Percentiles rank a stretch among this genome's conserved stretches.
phyloP scores from a whole-genome alignment of 2,888 invertebrate genomes.

The Meta bourneti region DNA sequence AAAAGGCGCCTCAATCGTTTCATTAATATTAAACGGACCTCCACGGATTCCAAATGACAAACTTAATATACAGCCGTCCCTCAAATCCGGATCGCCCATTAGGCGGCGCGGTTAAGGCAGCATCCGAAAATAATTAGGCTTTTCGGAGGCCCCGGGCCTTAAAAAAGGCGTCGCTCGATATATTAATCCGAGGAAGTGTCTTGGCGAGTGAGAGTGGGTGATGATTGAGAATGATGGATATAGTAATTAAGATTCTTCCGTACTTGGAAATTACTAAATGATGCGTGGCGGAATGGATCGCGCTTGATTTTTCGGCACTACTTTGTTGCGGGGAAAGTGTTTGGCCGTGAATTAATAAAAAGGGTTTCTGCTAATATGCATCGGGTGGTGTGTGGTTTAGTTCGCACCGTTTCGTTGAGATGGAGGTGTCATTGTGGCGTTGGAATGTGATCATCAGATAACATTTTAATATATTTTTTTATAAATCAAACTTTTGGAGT shows the following conservation, averaged over 20 bases:
- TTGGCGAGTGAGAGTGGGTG: not conserved
- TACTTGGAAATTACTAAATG: slow-evolving; percentile 41
- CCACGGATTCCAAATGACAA: slow-evolving; percentile 2
- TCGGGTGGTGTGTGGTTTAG: too few species aligned
- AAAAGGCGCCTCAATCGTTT: not conserved
- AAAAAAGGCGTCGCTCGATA: not conserved
- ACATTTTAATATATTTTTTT: too few species aligned
- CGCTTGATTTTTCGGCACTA: not conserved
- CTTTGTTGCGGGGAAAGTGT: not conserved
- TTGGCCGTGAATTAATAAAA: not conserved
- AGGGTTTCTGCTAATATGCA: not conserved
- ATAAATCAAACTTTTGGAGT: too few species aligned
- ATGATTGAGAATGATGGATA: slow-evolving; percentile 55
- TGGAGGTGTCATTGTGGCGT: not conserved
- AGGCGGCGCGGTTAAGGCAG: not conserved
- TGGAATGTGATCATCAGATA: too few species aligned
- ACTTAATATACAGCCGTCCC: not conserved
- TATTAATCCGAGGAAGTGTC: slow-evolving; percentile 10
- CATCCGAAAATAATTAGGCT: slow-evolving; percentile 52
- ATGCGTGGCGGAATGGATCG: slow-evolving; percentile 12
- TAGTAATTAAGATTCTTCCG: slow-evolving; percentile 46
- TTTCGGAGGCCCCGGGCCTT: not conserved
- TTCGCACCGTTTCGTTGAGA: too few species aligned
- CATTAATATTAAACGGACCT: not conserved
- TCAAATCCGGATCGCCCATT: slow-evolving; percentile 1